A percentile compares a stretch with the other conserved stretches of the same genome.
Conservation (phyloP, 2,797 vertebrate species). For the Chaenodraco wilsoni region DNA sequence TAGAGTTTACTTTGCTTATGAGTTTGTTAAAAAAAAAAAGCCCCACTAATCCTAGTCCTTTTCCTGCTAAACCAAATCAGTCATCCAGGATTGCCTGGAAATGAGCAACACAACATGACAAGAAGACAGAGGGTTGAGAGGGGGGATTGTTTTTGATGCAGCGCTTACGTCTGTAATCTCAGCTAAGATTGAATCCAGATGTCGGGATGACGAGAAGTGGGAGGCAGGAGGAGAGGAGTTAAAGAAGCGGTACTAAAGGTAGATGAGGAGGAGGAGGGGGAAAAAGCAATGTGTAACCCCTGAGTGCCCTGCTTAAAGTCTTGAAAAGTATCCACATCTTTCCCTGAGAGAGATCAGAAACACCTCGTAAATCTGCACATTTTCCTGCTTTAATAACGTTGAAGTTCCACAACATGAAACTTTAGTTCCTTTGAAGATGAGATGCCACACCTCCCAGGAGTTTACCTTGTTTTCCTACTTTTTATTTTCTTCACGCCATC, state of each 20-base stretch:
- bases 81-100: constrained; percentile 60
- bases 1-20: neutral
- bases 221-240: constrained; percentile 49
- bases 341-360: constrained; percentile 17
- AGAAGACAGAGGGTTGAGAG: constrained; percentile 10
- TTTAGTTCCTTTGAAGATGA: constrained; percentile 40
- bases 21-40: constrained; percentile 1
- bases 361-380: constrained; percentile 64
- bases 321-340: constrained; percentile 14
- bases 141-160: constrained; percentile 54
- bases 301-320: constrained; percentile 39
- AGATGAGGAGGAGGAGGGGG: constrained; percentile 35
- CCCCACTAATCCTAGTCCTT: neutral
- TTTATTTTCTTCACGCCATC: neutral
- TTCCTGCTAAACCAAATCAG: constrained; percentile 36
- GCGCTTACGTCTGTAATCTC: constrained; percentile 65
- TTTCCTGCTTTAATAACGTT: constrained; percentile 40
- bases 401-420: constrained; percentile 22
- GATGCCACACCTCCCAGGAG: neutral
- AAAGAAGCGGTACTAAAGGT: constrained; percentile 35
- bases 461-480: neutral
- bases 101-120: constrained; percentile 51
- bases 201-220: constrained; percentile 56
- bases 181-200: constrained; percentile 73
- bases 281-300: constrained; percentile 49